These are phyloP conservation scores for Ceratina calcarata DNA, from an alignment of 1,140 invertebrate species.

Conservation along the genomic window DNA sequence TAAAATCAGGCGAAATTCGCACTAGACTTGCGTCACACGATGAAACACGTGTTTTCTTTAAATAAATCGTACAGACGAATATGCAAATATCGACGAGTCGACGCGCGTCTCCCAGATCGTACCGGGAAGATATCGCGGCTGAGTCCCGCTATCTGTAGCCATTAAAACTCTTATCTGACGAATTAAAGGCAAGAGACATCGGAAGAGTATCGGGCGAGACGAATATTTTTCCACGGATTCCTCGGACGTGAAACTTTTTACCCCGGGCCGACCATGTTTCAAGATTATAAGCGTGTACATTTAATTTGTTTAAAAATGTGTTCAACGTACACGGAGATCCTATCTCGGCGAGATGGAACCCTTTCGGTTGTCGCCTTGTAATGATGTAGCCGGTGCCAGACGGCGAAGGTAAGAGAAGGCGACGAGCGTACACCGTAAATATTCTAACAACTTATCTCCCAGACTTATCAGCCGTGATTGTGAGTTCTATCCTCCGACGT, in stretches of 20 bases:
- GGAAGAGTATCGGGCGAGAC: not conserved
- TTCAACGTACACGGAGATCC: not conserved
- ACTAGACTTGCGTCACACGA: slow-evolving; percentile 6
- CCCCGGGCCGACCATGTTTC: not conserved
- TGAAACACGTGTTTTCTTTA: slow-evolving; percentile 13
- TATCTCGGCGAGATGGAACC: not conserved
- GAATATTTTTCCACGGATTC: not conserved
- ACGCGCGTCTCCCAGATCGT: slow-evolving; percentile 12
- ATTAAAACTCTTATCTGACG: slow-evolving; percentile 42
- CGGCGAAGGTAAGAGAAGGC: not conserved
- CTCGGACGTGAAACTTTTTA: too few relatives aligned
- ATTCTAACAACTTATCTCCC: slow-evolving; percentile 45
- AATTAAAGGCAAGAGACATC: slow-evolving; percentile 8
- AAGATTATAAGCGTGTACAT: not conserved
- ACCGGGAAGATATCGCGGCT: slow-evolving; percentile 12
- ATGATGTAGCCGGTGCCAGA: slow-evolving; percentile 3
- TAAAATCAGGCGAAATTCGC: not conserved
- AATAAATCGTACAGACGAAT: slow-evolving; percentile 12
- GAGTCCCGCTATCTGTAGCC: slow-evolving; percentile 26
- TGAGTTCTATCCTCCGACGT: slow-evolving; percentile 24
- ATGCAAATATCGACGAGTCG: slow-evolving; percentile 33
- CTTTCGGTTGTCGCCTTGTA: slow-evolving; percentile 11
- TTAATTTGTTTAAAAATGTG: not conserved
- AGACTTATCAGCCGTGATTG: slow-evolving; percentile 31
- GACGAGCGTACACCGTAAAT: slow-evolving; percentile 19